Percentiles rank a stretch among this genome's conserved stretches.
These are phyloP conservation scores for Lutra lutra DNA, from an alignment of 2,797 vertebrate species.

Conservation along the genomic window DNA sequence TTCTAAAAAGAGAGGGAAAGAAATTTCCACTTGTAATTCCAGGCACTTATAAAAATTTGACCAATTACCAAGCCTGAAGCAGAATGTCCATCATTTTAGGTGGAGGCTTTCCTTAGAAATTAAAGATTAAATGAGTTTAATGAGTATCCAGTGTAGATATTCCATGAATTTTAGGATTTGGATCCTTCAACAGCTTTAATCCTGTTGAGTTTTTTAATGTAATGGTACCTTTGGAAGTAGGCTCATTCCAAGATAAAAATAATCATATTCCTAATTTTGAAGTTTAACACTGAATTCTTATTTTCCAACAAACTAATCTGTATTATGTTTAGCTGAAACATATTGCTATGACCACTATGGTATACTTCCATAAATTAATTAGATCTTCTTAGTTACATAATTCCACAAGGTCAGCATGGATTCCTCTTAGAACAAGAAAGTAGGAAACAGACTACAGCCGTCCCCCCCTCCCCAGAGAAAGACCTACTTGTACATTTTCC, in stretches of 20 bases:
- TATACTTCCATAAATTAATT: not conserved
- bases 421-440: not conserved
- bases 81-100: not conserved
- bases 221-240: not conserved
- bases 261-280: not conserved
- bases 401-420: not conserved
- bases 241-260: not conserved
- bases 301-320: not conserved
- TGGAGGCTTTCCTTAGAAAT: not conserved
- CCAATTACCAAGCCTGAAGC: not conserved
- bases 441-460: not conserved
- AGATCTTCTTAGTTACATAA: not conserved
- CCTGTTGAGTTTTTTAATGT: not conserved
- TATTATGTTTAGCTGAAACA: not conserved
- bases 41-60: not conserved
- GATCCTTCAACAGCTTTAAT: not conserved
- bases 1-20: not conserved
- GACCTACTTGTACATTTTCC: not conserved
- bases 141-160: not conserved
- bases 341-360: not conserved
- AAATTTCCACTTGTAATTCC: not conserved
- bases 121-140: not conserved
- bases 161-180: not conserved
- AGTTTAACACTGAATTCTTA: not conserved
- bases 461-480: not conserved